Evolutionary conservation across 2,797 vertebrate genomes (phyloP), one percentile per base, ranked within the genome.

Genomic region (Catamblyrhynchus diadema): DNA sequence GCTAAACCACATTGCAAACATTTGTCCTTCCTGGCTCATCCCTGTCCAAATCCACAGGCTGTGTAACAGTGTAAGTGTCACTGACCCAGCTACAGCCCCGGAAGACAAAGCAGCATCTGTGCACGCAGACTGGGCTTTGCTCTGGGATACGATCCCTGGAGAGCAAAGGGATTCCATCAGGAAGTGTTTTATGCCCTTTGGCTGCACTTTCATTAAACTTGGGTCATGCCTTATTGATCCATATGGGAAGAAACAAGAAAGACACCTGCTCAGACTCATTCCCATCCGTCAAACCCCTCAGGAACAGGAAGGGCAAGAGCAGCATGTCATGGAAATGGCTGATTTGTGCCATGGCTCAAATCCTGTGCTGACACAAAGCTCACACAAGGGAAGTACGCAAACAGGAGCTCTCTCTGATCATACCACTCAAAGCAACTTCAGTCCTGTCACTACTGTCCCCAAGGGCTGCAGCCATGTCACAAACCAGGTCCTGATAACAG

Each of bases 51-150:
- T 37, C 21, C 51, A 30, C 2, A 11, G 53, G 41, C 42, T 48
- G 13, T 7, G 20, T 32, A 70, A 18, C 4, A 35, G 32, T 4
- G 8, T 32, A 53, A 44, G 37, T 32, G 39, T 25, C 56, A 37
- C 45, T 9, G 37, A 39, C 27, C 8, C 59, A 51, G 81, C 67
- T 25, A 32, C 39, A 57, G 39, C 33, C 18, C 30, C 3, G 0
- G 19, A 47, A 39, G 39, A 37, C 42, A 65, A 30, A 65, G 30
- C 70, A 42, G 61, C 27, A 47, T 8, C 57, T 37, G 10, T 1
- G 0, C 13, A 25, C 14, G 8, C 41, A 32, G 0, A 0, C 10
- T 9, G 27, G 42, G 56, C 39, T 53, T 22, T 30, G n/a, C 35
- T 37, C 32, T 11, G 32, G 12, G 23, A 30, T 8, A 8, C 0